These are phyloP conservation scores for Peucedramus taeniatus DNA, from an alignment of 2,113 vertebrate genomes.

Conservation along the genomic window DNA sequence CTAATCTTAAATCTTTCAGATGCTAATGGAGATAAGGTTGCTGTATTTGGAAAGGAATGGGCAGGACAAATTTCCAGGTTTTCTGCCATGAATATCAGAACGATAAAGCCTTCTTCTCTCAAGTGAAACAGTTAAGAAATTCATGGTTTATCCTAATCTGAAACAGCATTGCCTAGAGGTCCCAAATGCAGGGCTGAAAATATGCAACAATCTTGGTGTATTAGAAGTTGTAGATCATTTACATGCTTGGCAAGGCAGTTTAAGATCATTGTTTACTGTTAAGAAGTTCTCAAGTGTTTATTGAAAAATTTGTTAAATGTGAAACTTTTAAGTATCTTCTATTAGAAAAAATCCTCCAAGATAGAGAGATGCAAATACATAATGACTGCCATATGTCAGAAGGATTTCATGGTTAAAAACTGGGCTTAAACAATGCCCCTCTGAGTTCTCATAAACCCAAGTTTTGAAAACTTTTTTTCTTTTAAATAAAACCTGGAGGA, in stretches of 20 bases:
- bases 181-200: constrained; percentile 55
- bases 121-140: constrained; percentile 57
- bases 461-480: constrained; percentile 31
- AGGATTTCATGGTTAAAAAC: constrained; percentile 59
- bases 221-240: constrained; percentile 42
- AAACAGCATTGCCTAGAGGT: constrained; percentile 66
- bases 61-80: constrained; percentile 47
- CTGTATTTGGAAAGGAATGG: constrained; percentile 19
- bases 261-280: constrained; percentile 60
- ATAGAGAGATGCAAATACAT: constrained; percentile 69
- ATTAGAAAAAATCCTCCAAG: constrained; percentile 63
- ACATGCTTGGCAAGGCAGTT: constrained; percentile 56
- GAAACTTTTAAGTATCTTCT: constrained; percentile 54
- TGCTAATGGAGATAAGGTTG: neutral
- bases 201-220: constrained; percentile 18
- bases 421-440: constrained; percentile 58
- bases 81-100: constrained; percentile 47
- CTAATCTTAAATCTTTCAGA: constrained; percentile 32
- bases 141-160: constrained; percentile 59
- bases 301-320: constrained; percentile 65
- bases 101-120: constrained; percentile 49
- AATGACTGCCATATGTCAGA: constrained; percentile 78
- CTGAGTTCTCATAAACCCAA: constrained; percentile 67
- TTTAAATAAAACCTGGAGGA: constrained; percentile 56
- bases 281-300: constrained; percentile 65